A percentile compares a stretch with the other conserved stretches of the same genome.
Evolutionary conservation across 2,888 invertebrate genomes (phyloP).

Genomic region (Caenorhabditis becei): DNA sequence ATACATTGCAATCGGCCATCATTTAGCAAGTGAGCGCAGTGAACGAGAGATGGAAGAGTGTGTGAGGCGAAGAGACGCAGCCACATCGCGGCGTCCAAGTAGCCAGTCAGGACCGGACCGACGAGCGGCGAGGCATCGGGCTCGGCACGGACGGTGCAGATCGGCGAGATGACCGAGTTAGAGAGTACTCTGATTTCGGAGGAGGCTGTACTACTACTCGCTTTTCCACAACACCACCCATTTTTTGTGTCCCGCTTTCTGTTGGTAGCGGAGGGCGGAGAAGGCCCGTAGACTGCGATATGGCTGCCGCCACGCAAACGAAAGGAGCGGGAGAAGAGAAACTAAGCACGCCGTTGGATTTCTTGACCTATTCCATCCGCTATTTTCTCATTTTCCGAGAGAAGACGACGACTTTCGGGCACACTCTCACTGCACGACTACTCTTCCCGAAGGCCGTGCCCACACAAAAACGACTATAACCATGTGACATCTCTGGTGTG

Average conservation of each 20-base stretch:
- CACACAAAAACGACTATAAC: constrained; percentile 19
- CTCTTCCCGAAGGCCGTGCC: not conserved
- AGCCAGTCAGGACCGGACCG: constrained; percentile 54
- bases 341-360: constrained; percentile 20
- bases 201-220: constrained; percentile 38
- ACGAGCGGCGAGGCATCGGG: constrained; percentile 20
- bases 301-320: constrained; percentile 11
- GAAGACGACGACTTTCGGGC: constrained; percentile 15
- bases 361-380: constrained; percentile 27
- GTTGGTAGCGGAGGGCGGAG: constrained; percentile 17
- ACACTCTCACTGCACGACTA: constrained; percentile 10
- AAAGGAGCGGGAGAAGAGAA: constrained; percentile 1
- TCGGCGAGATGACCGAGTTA: constrained; percentile 37
- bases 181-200: constrained; percentile 60
- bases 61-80: constrained; percentile 36
- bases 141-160: constrained; percentile 49
- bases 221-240: constrained; percentile 22
- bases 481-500: constrained; percentile 28
- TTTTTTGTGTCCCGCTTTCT: constrained; percentile 26
- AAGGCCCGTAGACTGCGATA: constrained; percentile 18
- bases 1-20: constrained; percentile 66
- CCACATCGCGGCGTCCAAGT: constrained; percentile 38
- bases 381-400: constrained; percentile 15
- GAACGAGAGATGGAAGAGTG: constrained; percentile 34
- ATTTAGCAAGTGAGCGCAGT: constrained; percentile 61